Evolutionary conservation across 2,888 invertebrate species (phyloP), one percentile per base, ranked within the genome.

Genomic region (Steromphala cineraria): DNA sequence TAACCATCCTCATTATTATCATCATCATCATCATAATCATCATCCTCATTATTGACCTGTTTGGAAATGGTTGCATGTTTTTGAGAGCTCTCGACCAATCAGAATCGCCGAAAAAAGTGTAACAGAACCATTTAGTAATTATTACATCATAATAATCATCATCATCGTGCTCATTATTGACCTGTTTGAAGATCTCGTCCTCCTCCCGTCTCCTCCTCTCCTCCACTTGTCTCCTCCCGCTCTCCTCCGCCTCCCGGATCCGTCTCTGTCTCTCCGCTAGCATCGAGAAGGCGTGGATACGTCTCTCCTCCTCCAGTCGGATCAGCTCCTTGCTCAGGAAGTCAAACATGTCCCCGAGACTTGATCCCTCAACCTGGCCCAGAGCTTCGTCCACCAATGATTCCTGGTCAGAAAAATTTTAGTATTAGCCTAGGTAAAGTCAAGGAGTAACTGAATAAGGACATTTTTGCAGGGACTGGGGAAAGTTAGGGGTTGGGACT

Each of bases 131-230:
- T n/a, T n/a, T n/a, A n/a, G n/a, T n/a, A n/a, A n/a, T n/a, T n/a
- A n/a, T n/a, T n/a, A n/a, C n/a, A n/a, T n/a, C n/a, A n/a, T n/a
- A n/a, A n/a, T n/a, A n/a, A n/a, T n/a, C n/a, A n/a, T n/a, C n/a
- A n/a, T 36, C 1, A 46, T 1, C 13, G 13, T 10, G 5, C 7
- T 10, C 1, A 13, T 13, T 1, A 46, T 71, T 80, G 74, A 94
- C 94, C 94, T 96, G 96, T 92, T 95, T 96, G 91, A 97, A 97
- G 91, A 97, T 95, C 92, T 97, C 96, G 86, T 97, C 97, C 86
- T 96, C 96, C 89, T 97, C 96, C 8, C 95, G 92, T 7, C 97
- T 94, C 55, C 96, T 94, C 80, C 95, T 94, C 85, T 96, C 95
- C 91, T 97, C 97, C 75, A 95, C 95, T 92, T 97, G 97, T 24